phyloP scores from a whole-genome alignment of 1,140 invertebrate genomes.

The Panonychus citri region DNA sequence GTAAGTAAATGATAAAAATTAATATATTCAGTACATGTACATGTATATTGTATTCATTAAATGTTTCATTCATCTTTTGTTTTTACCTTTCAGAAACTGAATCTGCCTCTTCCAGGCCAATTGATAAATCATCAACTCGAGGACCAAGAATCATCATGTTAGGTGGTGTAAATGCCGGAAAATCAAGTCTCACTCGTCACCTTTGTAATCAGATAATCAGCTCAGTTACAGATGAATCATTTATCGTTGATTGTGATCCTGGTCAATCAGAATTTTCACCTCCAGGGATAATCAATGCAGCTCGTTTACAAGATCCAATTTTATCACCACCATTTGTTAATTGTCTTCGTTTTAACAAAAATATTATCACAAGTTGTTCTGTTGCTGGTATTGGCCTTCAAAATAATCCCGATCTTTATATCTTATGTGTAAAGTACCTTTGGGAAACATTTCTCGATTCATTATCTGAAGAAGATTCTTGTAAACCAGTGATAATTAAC shows the following conservation, averaged over 20 bases:
- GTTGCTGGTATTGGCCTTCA: not conserved
- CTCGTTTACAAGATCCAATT: not conserved
- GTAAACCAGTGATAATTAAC: not conserved
- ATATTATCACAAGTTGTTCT: not conserved
- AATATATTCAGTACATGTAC: too few species aligned
- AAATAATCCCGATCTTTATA: not conserved
- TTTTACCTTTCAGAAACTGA: too few species aligned
- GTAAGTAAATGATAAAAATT: too few species aligned
- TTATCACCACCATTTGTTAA: constrained; percentile 1
- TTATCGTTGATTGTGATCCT: constrained; percentile 10
- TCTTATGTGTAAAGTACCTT: not conserved
- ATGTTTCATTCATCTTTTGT: too few species aligned
- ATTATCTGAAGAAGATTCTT: not conserved
- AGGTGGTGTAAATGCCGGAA: constrained; percentile 8
- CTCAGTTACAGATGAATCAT: not conserved
- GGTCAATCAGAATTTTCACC: constrained; percentile 9
- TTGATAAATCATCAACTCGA: too few species aligned
- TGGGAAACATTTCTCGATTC: not conserved
- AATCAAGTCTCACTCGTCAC: constrained; percentile 9
- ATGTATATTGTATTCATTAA: too few species aligned
- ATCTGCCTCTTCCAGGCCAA: too few species aligned
- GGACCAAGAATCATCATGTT: constrained; percentile 3
- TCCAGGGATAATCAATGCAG: constrained; percentile 2
- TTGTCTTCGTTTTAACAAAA: not conserved
- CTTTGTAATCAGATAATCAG: constrained; percentile 4